Percentiles rank a stretch among this genome's conserved stretches.
Conservation (phyloP, 2,113 vertebrate species). For the Plectropomus leopardus region DNA sequence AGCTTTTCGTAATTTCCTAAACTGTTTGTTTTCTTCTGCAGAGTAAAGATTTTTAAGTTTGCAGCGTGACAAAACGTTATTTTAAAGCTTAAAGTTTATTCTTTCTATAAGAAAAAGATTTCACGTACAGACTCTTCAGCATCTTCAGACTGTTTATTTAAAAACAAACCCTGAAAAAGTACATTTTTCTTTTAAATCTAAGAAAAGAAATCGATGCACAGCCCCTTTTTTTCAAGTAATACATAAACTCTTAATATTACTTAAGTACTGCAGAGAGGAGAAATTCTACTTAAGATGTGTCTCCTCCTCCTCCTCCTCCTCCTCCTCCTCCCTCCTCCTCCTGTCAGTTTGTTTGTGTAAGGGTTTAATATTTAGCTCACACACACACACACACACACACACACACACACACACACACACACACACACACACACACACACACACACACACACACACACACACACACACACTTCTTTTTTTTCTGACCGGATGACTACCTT, state of each 20-base stretch:
- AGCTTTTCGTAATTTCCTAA: too few relatives aligned
- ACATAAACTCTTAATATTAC: too few relatives aligned
- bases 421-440: constrained; percentile 20
- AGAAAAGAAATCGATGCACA: too few relatives aligned
- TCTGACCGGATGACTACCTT: constrained; percentile 24
- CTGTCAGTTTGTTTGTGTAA: constrained; percentile 55
- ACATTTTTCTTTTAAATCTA: too few relatives aligned
- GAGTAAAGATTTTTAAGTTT: too few relatives aligned
- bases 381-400: constrained; percentile 35
- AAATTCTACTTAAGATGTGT: not conserved
- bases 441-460: constrained; percentile 7
- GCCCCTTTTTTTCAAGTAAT: too few relatives aligned
- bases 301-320: constrained; percentile 29
- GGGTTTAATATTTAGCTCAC: constrained; percentile 73
- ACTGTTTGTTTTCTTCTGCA: too few relatives aligned
- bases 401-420: not conserved
- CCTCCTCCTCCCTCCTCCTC: too few relatives aligned
- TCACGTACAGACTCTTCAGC: not conserved
- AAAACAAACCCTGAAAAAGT: too few relatives aligned
- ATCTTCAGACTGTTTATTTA: too few relatives aligned
- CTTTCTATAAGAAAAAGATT: not conserved
- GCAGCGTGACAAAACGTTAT: too few relatives aligned
- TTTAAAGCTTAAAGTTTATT: too few relatives aligned
- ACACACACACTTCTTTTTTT: not conserved
- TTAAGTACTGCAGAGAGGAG: not conserved